phyloP scores from a whole-genome alignment of 2,113 vertebrate genomes.

The Thalassarche chlororhynchos region DNA sequence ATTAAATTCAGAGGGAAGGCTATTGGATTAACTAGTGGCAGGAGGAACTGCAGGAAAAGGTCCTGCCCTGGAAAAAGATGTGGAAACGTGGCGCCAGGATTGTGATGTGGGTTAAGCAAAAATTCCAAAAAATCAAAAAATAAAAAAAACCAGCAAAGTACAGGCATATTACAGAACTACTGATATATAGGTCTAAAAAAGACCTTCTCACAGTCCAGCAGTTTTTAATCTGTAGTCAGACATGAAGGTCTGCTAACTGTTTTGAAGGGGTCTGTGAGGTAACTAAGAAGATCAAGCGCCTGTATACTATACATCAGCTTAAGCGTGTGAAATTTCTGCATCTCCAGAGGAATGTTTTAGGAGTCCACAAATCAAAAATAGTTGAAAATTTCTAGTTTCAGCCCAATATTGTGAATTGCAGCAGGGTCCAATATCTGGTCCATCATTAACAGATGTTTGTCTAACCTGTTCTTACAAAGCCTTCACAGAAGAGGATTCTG shows the following conservation, averaged over 20 bases:
- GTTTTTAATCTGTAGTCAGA: neutral
- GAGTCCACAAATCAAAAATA: neutral
- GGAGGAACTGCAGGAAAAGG: neutral
- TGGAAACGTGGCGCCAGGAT: neutral
- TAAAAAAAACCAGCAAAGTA: rapidly evolving
- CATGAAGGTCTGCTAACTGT: neutral
- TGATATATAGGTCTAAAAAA: neutral
- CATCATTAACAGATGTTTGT: neutral
- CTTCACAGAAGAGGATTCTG: neutral
- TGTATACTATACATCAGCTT: neutral
- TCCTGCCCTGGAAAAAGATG: neutral
- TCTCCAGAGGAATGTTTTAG: neutral
- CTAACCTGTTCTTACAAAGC: neutral
- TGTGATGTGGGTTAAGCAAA: neutral
- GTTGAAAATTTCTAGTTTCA: neutral
- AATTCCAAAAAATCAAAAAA: neutral
- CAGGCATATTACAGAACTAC: neutral
- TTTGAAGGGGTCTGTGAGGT: neutral
- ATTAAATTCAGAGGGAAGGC: neutral
- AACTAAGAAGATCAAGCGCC: neutral
- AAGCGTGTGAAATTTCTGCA: neutral
- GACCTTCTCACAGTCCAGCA: neutral
- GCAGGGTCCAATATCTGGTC: neutral
- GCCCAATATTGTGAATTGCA: neutral
- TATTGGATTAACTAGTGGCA: neutral